Evolutionary conservation across 2,888 invertebrate genomes (phyloP), one percentile per base, ranked within the genome.

Genomic region (Urechis unicinctus): DNA sequence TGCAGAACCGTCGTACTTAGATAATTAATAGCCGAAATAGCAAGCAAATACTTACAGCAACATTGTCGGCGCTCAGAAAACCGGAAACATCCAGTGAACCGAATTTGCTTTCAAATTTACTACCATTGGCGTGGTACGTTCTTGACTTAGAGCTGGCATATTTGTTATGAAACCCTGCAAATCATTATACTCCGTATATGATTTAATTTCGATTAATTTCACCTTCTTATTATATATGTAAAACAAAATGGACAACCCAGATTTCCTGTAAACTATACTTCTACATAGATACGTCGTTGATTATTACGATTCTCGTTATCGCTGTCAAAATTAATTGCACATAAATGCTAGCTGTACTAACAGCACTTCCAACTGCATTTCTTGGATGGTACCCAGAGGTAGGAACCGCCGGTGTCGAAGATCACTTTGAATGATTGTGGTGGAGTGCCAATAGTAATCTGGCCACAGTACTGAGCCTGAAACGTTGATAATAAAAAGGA

Each of bases 331-430:
- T n/a, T n/a, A n/a, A n/a, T n/a, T n/a, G n/a, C n/a, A n/a, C n/a
- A n/a, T n/a, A n/a, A n/a, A n/a, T n/a, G n/a, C n/a, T n/a, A n/a
- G n/a, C n/a, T n/a, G 17, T 36, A 70, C 74, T 75, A 66, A 78
- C 78, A 67, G 58, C 78, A 79, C 54, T 90, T 88, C 74, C 84
- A 83, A 74, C 90, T 87, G 77, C 98, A 99, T 78, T 96, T 88
- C 81, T 95, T 94, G 13, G 96, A 96, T 3, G 98, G 98, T 57
- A 98, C 88, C 98, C 98, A 98, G 55, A 99, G 83, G 80, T 99
- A 98, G 44, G 96, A 94, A 2, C 96, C 96, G 61, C 98, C 98
- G 0, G 97, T 98, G 80, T 98, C 98, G 81, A 98, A 98, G 57
- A 98, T 88, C 61, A 97, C 96, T 71, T 86, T 88, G 80, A 97